Evolutionary conservation across 2,888 invertebrate species (phyloP).

Genomic region (Luffia ferchaultella): DNA sequence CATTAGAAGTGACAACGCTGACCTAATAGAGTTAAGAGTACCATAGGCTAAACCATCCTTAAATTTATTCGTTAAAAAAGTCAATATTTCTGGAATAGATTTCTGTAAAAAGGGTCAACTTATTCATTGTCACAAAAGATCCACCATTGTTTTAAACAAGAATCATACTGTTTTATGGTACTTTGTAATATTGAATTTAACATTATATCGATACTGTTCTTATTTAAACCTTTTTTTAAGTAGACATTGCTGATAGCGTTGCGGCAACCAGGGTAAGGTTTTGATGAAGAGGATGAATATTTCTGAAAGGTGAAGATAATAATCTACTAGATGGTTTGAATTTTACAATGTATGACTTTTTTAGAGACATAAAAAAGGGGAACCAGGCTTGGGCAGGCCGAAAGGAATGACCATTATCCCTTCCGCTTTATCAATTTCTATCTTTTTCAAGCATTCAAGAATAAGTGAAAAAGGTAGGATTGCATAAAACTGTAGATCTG

Average conservation of each 20-base stretch:
- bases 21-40: conserved; percentile 1
- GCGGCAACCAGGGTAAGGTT: too few species aligned
- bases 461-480: conserved; percentile 13
- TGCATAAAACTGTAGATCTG: conserved; percentile 9
- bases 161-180: background rate
- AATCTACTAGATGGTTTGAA: background rate
- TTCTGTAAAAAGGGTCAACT: background rate
- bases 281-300: background rate
- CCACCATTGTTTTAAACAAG: conserved; percentile 2
- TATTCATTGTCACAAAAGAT: background rate
- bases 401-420: conserved; percentile 1
- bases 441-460: conserved; percentile 11
- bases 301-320: conserved; percentile 3
- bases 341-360: background rate
- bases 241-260: background rate
- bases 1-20: background rate
- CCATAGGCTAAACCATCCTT: background rate
- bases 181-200: too few species aligned
- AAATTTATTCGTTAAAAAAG: background rate
- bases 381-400: conserved; percentile 3
- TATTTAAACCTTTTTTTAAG: background rate
- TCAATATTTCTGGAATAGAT: background rate
- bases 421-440: background rate
- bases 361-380: background rate
- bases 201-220: too few species aligned